Evolutionary conservation across 2,888 invertebrate species (phyloP).

Genomic region (Harpagoxenus sublaevis): DNA sequence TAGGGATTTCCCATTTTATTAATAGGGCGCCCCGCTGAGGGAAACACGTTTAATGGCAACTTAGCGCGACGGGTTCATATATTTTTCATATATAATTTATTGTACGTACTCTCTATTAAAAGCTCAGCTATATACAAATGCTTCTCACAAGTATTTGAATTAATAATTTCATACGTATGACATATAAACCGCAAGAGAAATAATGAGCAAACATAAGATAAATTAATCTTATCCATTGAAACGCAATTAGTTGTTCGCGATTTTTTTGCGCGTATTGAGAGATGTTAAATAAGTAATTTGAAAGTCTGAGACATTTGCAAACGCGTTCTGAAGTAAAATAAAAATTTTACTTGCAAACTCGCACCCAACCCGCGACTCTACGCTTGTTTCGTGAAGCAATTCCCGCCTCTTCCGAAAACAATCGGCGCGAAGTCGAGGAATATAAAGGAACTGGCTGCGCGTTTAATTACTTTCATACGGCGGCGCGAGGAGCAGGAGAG

Average conservation of each 20-base stretch:
- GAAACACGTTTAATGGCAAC: neutral
- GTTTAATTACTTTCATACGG: constrained; percentile 42
- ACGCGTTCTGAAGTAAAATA: neutral
- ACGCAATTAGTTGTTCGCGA: neutral
- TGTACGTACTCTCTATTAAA: neutral
- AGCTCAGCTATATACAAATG: neutral
- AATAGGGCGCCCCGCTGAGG: constrained; percentile 1
- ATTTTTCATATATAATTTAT: constrained; percentile 11
- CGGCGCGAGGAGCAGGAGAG: neutral
- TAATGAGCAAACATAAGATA: neutral
- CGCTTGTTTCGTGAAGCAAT: neutral
- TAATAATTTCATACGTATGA: neutral
- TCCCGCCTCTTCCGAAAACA: constrained; percentile 11
- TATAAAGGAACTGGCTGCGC: constrained; percentile 25
- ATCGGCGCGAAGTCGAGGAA: constrained; percentile 26
- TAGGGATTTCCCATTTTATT: constrained; percentile 20
- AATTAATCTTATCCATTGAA: neutral
- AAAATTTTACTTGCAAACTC: neutral
- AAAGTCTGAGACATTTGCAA: neutral
- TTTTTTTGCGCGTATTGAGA: neutral
- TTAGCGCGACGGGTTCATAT: neutral
- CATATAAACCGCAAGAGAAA: neutral
- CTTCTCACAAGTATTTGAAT: neutral
- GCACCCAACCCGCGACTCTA: neutral
- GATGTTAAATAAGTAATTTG: neutral